Base-by-base conservation (phyloP, 2,113 vertebrate species). In the human (Homo sapiens) region DNA sequence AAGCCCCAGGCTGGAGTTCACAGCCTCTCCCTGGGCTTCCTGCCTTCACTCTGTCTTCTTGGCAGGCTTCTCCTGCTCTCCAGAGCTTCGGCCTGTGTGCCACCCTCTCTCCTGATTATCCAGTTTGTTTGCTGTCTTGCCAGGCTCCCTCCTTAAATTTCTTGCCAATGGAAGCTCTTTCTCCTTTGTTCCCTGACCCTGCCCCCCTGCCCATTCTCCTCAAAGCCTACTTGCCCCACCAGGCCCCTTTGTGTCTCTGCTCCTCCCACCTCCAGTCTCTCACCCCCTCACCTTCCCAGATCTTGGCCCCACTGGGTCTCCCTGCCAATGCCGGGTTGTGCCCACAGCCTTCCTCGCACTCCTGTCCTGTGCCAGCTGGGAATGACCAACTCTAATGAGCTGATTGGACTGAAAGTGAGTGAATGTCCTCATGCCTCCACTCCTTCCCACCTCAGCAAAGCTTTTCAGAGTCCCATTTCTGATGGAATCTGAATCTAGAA, bases 401-500 rank as follows among this genome's bases (percentile, higher is more conserved):
- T 52, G 57, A 72, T 59, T 75, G 73, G 59, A 27, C 88, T 81
- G 43, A 84, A 88, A 80, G 25, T 59, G 64, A 95, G 48, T 76
- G 89, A 92, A 40, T 84, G 55, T 59, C 80, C 93, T 82, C 40
- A 5, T 1, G 1, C 22, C 40, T 83, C 84, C 16, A 1, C 82
- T 95, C 84, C 68, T 96, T 81, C 80, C 75, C 72, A 61, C 95
- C 81, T 83, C 59, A 55, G 94, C 78, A 73, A 50, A 93, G 50
- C 86, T 96, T 92, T 82, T 61, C 89, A 92, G 92, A 78, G 80
- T 87, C 96, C 70, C 96, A 59, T 96, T 90, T 81, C 87, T 87
- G 59, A n/a, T 80, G 92, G 84, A 73, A 90, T 76, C 80, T 95
- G 95, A 96, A 94, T 97, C 97, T 98, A 89, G 96, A 96, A 88